Conservation (phyloP, 2,113 vertebrate genomes). For the Pipa parva region DNA sequence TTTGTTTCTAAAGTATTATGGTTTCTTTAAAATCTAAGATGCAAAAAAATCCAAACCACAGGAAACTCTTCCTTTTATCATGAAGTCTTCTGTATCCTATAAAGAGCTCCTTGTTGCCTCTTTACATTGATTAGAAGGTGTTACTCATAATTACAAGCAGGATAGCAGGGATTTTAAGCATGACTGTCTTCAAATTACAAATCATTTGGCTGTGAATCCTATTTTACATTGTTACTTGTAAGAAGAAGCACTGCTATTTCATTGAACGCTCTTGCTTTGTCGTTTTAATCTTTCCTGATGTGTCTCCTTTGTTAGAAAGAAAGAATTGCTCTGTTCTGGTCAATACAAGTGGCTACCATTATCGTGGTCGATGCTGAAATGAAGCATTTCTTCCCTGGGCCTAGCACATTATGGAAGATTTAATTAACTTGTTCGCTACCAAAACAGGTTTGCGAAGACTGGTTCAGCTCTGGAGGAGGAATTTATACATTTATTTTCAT, state of each 20-base stretch:
- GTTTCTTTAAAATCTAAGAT: not conserved
- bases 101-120: conserved; percentile 26
- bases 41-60: not conserved
- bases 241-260: not conserved
- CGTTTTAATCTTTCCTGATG: conserved; percentile 29
- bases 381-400: not conserved
- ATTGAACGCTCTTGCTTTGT: conserved; percentile 35
- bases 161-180: conserved; percentile 59
- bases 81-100: conserved; percentile 8
- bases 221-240: conserved; percentile 17
- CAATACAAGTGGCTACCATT: conserved; percentile 15
- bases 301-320: conserved; percentile 18
- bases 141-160: conserved; percentile 51
- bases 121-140: conserved; percentile 57
- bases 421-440: not conserved
- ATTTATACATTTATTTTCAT: too few species aligned
- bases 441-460: not conserved
- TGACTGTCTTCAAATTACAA: conserved; percentile 67
- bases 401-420: not conserved
- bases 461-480: too few species aligned
- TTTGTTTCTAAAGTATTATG: not conserved
- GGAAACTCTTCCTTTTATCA: not conserved
- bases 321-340: not conserved
- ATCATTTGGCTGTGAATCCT: conserved; percentile 53
- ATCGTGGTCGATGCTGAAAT: conserved; percentile 9